A percentile compares a stretch with the other conserved stretches of the same genome.
These are phyloP conservation scores for Rhynchotus rufescens DNA, from an alignment of 2,797 vertebrate genomes.

Conservation along the genomic window DNA sequence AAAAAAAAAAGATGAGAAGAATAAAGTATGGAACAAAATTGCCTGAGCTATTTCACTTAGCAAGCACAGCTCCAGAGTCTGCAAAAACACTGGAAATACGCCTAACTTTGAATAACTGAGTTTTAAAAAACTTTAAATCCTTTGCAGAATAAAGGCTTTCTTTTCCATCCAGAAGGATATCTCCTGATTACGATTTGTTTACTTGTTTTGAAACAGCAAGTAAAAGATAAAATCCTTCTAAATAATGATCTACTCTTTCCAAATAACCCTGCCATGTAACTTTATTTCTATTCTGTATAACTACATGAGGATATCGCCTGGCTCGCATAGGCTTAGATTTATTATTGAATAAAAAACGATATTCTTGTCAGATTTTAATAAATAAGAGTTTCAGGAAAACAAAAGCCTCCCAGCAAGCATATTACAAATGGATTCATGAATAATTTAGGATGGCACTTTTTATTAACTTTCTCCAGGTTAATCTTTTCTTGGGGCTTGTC, in stretches of 20 bases:
- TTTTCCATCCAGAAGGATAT: neutral
- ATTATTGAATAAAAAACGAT: constrained; percentile 52
- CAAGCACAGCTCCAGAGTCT: neutral
- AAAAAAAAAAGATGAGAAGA: neutral
- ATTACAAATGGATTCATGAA: constrained; percentile 49
- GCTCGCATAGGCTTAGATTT: constrained; percentile 21
- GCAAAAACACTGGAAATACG: neutral
- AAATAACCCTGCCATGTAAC: constrained; percentile 31
- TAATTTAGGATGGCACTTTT: constrained; percentile 57
- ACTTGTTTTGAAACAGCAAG: neutral
- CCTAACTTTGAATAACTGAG: neutral
- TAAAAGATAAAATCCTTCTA: constrained; percentile 49
- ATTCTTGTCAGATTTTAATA: constrained; percentile 71
- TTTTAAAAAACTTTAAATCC: constrained; percentile 6
- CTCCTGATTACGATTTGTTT: neutral
- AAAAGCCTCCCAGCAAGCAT: constrained; percentile 48
- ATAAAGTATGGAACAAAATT: neutral
- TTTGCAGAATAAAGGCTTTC: neutral
- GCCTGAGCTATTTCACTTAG: neutral
- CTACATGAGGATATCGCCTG: constrained; percentile 35
- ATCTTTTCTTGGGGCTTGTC: constrained; percentile 24
- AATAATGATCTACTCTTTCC: constrained; percentile 46
- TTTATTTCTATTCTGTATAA: constrained; percentile 57
- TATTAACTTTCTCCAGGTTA: constrained; percentile 56
- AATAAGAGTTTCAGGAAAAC: constrained; percentile 65